Percentiles rank a stretch among this genome's conserved stretches.
phyloP scores from a whole-genome alignment of 2,797 vertebrate species.

The Antrozous pallidus region DNA sequence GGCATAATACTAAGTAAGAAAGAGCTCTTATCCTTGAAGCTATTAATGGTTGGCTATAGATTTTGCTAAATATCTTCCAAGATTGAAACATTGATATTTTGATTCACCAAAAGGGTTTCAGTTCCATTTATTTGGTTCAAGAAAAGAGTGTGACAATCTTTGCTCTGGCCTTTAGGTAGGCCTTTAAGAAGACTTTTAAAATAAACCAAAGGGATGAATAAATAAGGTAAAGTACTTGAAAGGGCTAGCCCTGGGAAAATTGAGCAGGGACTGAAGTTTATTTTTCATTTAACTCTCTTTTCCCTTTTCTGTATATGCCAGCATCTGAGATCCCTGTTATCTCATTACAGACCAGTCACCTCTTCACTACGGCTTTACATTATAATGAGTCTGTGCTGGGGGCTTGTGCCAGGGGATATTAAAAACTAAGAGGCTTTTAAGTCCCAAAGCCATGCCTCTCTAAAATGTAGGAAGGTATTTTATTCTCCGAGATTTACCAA shows the following conservation, averaged over 20 bases:
- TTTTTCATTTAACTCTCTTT: not conserved
- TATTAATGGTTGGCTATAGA: not conserved
- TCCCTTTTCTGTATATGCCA: not conserved
- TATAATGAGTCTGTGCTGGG: not conserved
- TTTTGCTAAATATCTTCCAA: not conserved
- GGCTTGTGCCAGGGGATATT: not conserved
- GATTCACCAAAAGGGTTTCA: not conserved
- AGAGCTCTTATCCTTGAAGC: not conserved
- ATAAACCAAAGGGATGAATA: not conserved
- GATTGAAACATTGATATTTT: not conserved
- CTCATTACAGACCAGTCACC: not conserved
- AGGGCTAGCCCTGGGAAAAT: not conserved
- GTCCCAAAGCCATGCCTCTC: not conserved
- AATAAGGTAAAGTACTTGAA: not conserved
- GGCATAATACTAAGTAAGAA: not conserved
- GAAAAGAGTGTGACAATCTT: conserved; percentile 7
- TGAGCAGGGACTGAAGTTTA: not conserved
- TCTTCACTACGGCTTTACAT: not conserved
- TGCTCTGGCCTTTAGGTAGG: not conserved
- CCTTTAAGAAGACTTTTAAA: not conserved
- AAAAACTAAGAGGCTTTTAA: not conserved
- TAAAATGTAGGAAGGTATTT: not conserved
- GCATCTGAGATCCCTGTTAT: not conserved
- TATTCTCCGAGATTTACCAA: conserved; percentile 12
- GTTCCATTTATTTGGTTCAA: not conserved